phyloP scores from a whole-genome alignment of 1,140 invertebrate species.

The Manduca sexta region DNA sequence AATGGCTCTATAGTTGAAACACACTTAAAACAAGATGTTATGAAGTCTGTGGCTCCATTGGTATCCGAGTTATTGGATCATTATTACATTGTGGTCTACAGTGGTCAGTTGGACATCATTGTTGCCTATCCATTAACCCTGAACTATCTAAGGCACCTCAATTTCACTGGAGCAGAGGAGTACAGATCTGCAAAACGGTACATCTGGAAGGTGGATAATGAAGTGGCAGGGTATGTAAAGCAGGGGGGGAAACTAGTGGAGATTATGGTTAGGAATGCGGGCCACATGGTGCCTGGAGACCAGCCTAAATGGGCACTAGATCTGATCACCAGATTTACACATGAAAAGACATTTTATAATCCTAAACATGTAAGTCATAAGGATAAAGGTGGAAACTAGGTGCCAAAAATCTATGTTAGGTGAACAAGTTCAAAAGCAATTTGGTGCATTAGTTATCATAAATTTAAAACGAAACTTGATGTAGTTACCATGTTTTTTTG shows the following conservation, averaged over 20 bases:
- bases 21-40: constrained; percentile 84
- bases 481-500: no score
- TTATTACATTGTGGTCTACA: constrained; percentile 85
- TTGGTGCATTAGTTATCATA: no score
- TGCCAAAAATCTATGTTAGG: no score
- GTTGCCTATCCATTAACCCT: constrained; percentile 86
- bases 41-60: constrained; percentile 86
- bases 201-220: constrained; percentile 79
- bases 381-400: no score
- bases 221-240: constrained; percentile 86
- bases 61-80: constrained; percentile 79
- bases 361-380: no score
- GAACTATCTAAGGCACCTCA: constrained; percentile 79
- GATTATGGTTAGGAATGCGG: constrained; percentile 86
- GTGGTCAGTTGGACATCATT: constrained; percentile 90
- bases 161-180: constrained; percentile 78
- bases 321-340: constrained; percentile 84
- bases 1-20: constrained; percentile 76
- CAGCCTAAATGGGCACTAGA: constrained; percentile 86
- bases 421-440: no score
- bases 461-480: no score
- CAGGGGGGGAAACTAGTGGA: constrained; percentile 83
- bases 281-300: constrained; percentile 89
- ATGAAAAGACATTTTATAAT: constrained; percentile 70
- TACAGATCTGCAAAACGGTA: constrained; percentile 79